phyloP scores from a whole-genome alignment of 2,888 invertebrate species.

The Brachypterus glaber region DNA sequence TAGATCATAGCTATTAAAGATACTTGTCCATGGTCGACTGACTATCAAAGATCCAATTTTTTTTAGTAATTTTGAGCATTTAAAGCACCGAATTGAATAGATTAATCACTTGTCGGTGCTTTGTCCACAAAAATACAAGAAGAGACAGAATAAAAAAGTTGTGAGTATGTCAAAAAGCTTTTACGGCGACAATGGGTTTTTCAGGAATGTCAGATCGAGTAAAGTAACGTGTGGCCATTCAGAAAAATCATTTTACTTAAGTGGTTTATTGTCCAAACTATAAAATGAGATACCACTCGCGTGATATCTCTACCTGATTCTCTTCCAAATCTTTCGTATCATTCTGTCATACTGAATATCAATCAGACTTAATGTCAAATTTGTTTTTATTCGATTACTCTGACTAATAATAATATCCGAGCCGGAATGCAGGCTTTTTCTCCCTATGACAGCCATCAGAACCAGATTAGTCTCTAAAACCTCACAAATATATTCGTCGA shows the following conservation, averaged over 20 bases:
- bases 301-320: constrained; percentile 20
- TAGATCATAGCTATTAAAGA: no score
- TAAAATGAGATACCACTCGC: constrained; percentile 30
- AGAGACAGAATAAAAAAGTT: constrained; percentile 31
- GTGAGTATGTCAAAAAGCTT: constrained; percentile 43
- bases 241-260: constrained; percentile 41
- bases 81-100: constrained; percentile 32
- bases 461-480: no score
- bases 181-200: constrained; percentile 41
- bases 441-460: neutral
- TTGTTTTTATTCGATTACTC: constrained; percentile 34
- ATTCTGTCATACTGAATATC: constrained; percentile 32
- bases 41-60: no score
- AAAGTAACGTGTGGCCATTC: constrained; percentile 40
- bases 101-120: constrained; percentile 29
- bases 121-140: constrained; percentile 27
- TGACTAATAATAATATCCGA: constrained; percentile 18
- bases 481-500: no score
- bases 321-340: constrained; percentile 20
- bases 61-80: no score
- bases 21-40: constrained; percentile 21
- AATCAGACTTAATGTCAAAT: constrained; percentile 39
- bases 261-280: constrained; percentile 40
- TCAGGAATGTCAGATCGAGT: constrained; percentile 37
- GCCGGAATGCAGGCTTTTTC: neutral